phyloP scores from a whole-genome alignment of 2,888 invertebrate genomes.

The Drosophila subsilvestris region DNA sequence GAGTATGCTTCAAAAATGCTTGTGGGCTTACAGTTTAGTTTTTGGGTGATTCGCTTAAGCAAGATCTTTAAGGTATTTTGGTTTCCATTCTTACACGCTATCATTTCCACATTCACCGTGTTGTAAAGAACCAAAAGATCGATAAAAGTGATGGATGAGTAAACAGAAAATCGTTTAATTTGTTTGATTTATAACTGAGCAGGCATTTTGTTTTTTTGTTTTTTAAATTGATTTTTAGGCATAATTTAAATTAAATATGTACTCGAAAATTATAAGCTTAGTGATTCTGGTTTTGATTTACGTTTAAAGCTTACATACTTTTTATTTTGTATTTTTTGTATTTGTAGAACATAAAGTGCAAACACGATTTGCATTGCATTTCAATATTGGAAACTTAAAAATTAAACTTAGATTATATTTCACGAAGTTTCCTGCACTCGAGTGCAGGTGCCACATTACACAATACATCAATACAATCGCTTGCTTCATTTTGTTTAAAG shows the following conservation, averaged over 20 bases:
- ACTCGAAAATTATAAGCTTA: constrained; percentile 39
- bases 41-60: constrained; percentile 8
- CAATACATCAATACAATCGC: not conserved
- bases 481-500: constrained; percentile 13
- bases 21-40: constrained; percentile 15
- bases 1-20: constrained; percentile 19
- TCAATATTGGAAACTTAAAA: constrained; percentile 50
- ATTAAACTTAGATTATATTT: constrained; percentile 34
- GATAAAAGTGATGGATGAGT: not conserved
- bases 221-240: constrained; percentile 26
- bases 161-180: constrained; percentile 3
- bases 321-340: constrained; percentile 32
- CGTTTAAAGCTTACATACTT: constrained; percentile 74
- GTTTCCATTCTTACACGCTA: constrained; percentile 22
- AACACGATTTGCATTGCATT: constrained; percentile 47
- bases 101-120: not conserved
- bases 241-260: constrained; percentile 9
- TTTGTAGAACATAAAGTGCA: constrained; percentile 61
- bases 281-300: constrained; percentile 59
- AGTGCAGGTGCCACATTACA: constrained; percentile 5
- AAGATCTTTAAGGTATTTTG: constrained; percentile 21
- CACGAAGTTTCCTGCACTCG: constrained; percentile 25
- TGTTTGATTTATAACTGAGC: constrained; percentile 17
- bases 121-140: constrained; percentile 3
- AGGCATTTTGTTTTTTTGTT: constrained; percentile 6